Evolutionary conservation across 2,797 vertebrate species (phyloP).

Genomic region (Myioborus melanocephalus): DNA sequence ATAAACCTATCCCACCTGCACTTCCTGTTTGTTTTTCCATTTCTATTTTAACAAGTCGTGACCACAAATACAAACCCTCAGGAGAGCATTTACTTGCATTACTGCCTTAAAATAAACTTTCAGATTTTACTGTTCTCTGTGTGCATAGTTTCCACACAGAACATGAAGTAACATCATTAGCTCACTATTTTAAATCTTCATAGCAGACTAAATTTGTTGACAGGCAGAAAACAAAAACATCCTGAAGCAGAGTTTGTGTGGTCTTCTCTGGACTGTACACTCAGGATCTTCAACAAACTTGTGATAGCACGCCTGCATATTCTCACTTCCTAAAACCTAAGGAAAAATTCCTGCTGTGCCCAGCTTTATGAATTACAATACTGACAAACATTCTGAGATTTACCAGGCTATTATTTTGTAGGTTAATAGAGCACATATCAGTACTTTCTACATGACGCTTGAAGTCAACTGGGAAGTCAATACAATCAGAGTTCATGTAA

Average conservation of each 20-base stretch:
- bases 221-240: conserved; percentile 28
- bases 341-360: not conserved
- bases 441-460: not conserved
- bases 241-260: conserved; percentile 17
- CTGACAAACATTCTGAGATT: not conserved
- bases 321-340: not conserved
- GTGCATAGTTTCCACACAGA: not conserved
- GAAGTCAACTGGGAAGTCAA: not conserved
- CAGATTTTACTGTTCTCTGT: not conserved
- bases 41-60: not conserved
- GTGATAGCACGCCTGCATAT: not conserved
- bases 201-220: conserved; percentile 7
- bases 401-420: not conserved
- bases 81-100: not conserved
- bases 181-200: not conserved
- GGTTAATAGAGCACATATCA: not conserved
- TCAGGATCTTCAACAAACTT: not conserved
- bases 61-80: not conserved
- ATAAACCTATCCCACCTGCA: not conserved
- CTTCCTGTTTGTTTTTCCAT: not conserved
- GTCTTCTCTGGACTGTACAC: not conserved
- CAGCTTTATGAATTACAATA: not conserved
- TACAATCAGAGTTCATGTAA: not conserved
- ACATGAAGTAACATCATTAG: not conserved
- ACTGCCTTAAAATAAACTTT: not conserved